Evolutionary conservation across 1,140 invertebrate species (phyloP), one percentile per base, ranked within the genome.

Genomic region (Drosophila micromelanica): DNA sequence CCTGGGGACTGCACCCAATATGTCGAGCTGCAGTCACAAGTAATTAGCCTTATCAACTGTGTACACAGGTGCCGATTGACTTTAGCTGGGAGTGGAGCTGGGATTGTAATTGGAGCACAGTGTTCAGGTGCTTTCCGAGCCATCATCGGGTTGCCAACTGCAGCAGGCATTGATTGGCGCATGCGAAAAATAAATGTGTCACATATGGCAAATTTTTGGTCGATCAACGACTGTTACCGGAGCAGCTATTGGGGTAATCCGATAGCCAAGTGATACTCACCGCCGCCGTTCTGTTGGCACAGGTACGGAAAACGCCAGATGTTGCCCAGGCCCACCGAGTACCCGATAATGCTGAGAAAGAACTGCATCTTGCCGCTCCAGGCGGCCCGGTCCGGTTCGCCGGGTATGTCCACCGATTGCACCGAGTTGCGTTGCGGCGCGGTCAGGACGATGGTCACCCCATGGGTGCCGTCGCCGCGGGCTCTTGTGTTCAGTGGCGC

Each of bases 281-380:
- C 97, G 93, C 98, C 98, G 48, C 98, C 98, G 93, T 99, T 98
- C 91, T 97, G 96, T 93, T 98, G 98, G 87, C 97, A 98, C 57
- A 98, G 93, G 91, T 98, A 98, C 8, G 98, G 98, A 93, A 99
- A 99, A 81, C 98, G 94, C 98, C 97, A 98, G 46, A 98, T 98
- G 91, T 98, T 98, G 13, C 97, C 98, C 17, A 98, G 94, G 0
- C 97, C 97, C 5, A 98, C 97, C 40, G 96, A 97, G 92, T 97
- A 97, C 1, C 97, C 97, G 52, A 98, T 97, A 92, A 97, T 97
- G 72, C 96, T 97, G 70, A 98, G 94, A 92, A 98, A 96, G 92
- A 98, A 98, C 92, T 98, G 97, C 93, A 97, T 94, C 91, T 98
- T 97, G 45, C 95, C 95, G 45, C 95, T 95, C 96, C 96, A 97